Conservation (phyloP, 2,113 vertebrate genomes). For the Carlito syrichta region DNA sequence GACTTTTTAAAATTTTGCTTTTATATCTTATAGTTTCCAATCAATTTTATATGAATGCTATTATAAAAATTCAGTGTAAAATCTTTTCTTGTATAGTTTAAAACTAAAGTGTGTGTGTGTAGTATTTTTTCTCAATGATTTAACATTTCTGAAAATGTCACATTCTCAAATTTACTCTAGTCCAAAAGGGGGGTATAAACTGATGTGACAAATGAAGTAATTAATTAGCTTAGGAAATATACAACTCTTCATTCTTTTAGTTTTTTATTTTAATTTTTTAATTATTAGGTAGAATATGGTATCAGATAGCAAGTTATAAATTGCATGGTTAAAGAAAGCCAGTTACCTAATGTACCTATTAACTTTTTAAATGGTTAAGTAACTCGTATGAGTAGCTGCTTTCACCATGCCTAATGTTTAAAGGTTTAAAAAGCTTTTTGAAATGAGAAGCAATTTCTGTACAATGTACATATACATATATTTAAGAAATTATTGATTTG, state of each 20-base stretch:
- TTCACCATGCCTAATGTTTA: constrained; percentile 80
- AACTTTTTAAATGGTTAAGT: constrained; percentile 63
- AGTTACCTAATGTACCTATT: constrained; percentile 72
- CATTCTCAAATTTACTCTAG: constrained; percentile 85
- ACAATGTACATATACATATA: constrained; percentile 27
- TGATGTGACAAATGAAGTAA: constrained; percentile 81
- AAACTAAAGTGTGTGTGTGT: constrained; percentile 74
- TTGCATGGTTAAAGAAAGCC: constrained; percentile 80
- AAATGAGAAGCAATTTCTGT: constrained; percentile 71
- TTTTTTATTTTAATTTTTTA: constrained; percentile 76
- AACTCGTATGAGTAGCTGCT: constrained; percentile 72
- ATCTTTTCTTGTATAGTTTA: constrained; percentile 71
- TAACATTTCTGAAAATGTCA: constrained; percentile 83
- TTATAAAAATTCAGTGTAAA: constrained; percentile 77
- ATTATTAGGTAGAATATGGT: constrained; percentile 79
- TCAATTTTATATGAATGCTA: constrained; percentile 77
- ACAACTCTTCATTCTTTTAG: constrained; percentile 81
- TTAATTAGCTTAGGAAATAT: constrained; percentile 80
- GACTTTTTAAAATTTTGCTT: constrained; percentile 69
- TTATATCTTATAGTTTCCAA: constrained; percentile 75
- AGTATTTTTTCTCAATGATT: constrained; percentile 81
- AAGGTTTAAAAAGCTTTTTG: constrained; percentile 68
- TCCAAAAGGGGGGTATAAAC: constrained; percentile 79
- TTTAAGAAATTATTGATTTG: constrained; percentile 79
- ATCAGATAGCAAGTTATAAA: constrained; percentile 67